phyloP scores from a whole-genome alignment of 2,888 invertebrate species.

The Brenthis ino region DNA sequence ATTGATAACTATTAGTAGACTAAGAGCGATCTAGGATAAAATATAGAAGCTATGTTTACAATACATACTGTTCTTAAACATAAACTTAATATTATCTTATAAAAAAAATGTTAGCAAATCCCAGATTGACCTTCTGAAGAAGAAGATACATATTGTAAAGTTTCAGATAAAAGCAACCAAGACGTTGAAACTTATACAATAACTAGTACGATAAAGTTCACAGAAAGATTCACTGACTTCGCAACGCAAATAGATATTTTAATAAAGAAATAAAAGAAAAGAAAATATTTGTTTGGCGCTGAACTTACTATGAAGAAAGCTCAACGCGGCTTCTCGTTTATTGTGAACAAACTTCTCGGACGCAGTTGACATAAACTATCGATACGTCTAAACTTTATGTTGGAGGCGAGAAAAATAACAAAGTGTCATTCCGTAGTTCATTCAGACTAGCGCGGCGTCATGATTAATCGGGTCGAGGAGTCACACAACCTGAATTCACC shows the following conservation, averaged over 20 bases:
- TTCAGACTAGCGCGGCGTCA: constrained; percentile 59
- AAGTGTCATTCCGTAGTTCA: constrained; percentile 48
- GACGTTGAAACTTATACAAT: not conserved
- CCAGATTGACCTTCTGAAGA: too few relatives aligned
- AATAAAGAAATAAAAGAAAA: not conserved
- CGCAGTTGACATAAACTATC: constrained; percentile 30
- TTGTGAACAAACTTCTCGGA: constrained; percentile 15
- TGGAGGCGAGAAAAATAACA: constrained; percentile 42
- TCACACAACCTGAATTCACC: constrained; percentile 73
- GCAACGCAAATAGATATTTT: not conserved
- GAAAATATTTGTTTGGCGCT: not conserved
- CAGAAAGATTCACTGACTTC: not conserved
- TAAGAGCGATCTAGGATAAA: not conserved
- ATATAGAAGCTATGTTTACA: not conserved
- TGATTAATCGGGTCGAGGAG: constrained; percentile 75
- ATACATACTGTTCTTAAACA: not conserved
- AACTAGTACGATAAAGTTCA: not conserved
- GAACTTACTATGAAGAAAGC: constrained; percentile 5
- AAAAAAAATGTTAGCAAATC: too few relatives aligned
- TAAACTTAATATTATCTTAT: too few relatives aligned
- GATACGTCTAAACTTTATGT: constrained; percentile 26
- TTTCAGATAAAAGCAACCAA: constrained; percentile 6
- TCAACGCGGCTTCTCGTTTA: constrained; percentile 1
- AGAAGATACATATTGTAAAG: not conserved
- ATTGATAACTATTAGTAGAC: constrained; percentile 27